These are phyloP conservation scores for Buceros bicornis DNA, from an alignment of 2,797 vertebrate genomes.

Conservation along the genomic window DNA sequence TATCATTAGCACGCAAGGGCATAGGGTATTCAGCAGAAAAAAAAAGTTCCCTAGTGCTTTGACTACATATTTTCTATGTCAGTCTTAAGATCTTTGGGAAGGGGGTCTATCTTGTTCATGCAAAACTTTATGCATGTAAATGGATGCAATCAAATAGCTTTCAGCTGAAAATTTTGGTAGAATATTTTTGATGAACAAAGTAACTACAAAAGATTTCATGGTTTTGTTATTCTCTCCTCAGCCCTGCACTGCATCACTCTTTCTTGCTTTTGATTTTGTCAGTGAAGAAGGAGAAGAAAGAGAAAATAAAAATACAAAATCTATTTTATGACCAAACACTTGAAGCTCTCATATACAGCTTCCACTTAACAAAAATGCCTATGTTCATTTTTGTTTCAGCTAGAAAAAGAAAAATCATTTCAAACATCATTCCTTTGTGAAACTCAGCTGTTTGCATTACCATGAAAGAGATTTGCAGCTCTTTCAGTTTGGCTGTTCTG, in stretches of 20 bases:
- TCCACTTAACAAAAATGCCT: not conserved
- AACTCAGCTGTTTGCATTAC: not conserved
- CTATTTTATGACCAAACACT: not conserved
- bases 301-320: not conserved
- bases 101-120: not conserved
- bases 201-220: not conserved
- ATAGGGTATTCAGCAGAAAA: not conserved
- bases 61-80: not conserved
- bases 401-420: not conserved
- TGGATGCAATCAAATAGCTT: not conserved
- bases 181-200: not conserved
- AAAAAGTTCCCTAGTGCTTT: not conserved
- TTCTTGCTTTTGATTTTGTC: not conserved
- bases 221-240: not conserved
- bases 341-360: not conserved
- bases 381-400: not conserved
- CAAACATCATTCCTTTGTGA: not conserved
- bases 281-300: not conserved
- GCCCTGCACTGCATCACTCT: not conserved
- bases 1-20: not conserved
- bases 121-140: not conserved
- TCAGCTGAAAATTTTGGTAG: not conserved
- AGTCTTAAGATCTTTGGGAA: not conserved
- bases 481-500: not conserved
- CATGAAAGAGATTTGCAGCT: not conserved